Evolutionary conservation across 2,888 invertebrate genomes (phyloP).

Genomic region (Bursaphelenchus okinawaensis): DNA sequence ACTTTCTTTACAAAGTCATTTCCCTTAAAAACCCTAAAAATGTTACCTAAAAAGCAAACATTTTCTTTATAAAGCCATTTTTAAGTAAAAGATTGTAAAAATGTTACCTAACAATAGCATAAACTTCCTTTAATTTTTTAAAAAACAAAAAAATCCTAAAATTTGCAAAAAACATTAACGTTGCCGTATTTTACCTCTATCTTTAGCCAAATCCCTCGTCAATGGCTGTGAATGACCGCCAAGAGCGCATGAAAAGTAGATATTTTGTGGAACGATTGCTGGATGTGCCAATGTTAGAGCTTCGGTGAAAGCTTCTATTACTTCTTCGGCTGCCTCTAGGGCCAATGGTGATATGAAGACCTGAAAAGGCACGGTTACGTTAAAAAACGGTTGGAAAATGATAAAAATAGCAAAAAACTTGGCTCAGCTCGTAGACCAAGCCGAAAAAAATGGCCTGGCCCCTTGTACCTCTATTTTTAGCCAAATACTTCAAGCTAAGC

Average conservation of each 20-base stretch:
- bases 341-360: conserved; percentile 47
- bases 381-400: too few relatives aligned
- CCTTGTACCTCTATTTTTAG: too few relatives aligned
- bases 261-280: conserved; percentile 37
- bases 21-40: too few relatives aligned
- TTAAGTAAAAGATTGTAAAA: conserved; percentile 27
- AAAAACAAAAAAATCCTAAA: too few relatives aligned
- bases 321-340: conserved; percentile 37
- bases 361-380: conserved; percentile 20
- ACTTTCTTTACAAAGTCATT: not conserved
- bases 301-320: conserved; percentile 23
- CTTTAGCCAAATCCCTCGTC: conserved; percentile 17
- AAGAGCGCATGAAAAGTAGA: conserved; percentile 41
- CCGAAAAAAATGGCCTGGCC: too few relatives aligned
- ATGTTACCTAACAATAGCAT: too few relatives aligned
- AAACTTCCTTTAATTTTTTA: too few relatives aligned
- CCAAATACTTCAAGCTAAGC: too few relatives aligned
- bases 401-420: too few relatives aligned
- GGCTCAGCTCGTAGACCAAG: too few relatives aligned
- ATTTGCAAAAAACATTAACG: too few relatives aligned
- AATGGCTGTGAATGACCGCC: conserved; percentile 45
- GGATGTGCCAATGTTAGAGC: conserved; percentile 37
- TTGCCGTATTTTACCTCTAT: not conserved
- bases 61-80: conserved; percentile 2
- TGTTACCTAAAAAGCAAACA: not conserved